Evolutionary conservation across 2,113 vertebrate genomes (phyloP).

Genomic region (Stigmatopora nigra): DNA sequence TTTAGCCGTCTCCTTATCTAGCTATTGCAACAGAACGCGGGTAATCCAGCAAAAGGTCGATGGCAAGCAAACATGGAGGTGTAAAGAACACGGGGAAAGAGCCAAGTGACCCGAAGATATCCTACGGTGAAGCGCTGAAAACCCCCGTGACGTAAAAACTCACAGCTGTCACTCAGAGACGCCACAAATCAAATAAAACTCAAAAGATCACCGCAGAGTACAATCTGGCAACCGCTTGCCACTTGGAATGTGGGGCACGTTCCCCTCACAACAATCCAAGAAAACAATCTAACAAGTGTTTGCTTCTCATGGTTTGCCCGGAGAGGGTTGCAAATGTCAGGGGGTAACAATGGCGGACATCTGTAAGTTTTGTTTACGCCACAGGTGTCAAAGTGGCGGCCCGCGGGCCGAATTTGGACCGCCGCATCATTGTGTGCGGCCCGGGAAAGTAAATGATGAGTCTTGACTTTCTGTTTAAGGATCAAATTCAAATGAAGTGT

Average conservation of each 20-base stretch:
- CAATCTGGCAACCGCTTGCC: constrained; percentile 31
- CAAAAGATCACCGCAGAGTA: constrained; percentile 14
- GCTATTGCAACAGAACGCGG: not conserved
- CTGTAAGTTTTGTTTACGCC: constrained; percentile 22
- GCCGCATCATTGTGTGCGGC: no score
- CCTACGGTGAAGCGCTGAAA: constrained; percentile 4
- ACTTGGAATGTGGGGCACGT: constrained; percentile 43
- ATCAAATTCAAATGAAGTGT: no score
- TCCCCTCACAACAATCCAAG: constrained; percentile 23
- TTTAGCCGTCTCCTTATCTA: not conserved
- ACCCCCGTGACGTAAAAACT: not conserved
- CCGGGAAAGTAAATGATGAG: no score
- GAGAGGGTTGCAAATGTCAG: constrained; percentile 15
- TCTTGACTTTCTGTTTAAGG: no score
- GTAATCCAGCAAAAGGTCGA: constrained; percentile 2
- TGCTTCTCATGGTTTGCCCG: constrained; percentile 10
- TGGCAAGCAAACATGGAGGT: not conserved
- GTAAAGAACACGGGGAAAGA: not conserved
- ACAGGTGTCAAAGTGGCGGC: no score
- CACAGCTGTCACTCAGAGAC: not conserved
- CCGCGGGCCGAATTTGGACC: no score
- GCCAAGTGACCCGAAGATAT: not conserved
- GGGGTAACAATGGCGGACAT: constrained; percentile 29
- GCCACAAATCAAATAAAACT: constrained; percentile 8
- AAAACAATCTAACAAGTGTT: constrained; percentile 41